Base-by-base conservation (phyloP, 2,797 vertebrate genomes). In the Oryzias sinensis region DNA sequence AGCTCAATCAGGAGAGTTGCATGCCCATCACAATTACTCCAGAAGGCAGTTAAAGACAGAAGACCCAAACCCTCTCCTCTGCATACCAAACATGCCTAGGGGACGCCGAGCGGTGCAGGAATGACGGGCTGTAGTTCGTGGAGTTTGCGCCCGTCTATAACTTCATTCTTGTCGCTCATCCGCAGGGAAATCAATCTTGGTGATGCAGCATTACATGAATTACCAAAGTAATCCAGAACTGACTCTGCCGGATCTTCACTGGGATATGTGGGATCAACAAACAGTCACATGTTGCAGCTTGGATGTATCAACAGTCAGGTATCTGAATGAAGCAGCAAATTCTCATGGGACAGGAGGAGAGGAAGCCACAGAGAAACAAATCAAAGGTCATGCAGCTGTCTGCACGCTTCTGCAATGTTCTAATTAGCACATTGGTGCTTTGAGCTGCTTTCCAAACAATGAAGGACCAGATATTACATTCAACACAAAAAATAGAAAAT, bases 141-240 rank as follows among this genome's bases (percentile, higher is more conserved):
- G 68, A 77, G 69, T 68, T 76, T 25, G 6, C 62, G 14, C 59
- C 49, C 57, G 65, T 62, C 64, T 79, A 62, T 76, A 72, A 77
- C 79, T 82, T 71, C 64, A 78, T 62, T 71, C 70, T 74, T 53
- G 54, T 20, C 11, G 27, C 71, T 85, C 75, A 82, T 84, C 90
- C 83, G 37, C 66, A 52, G 89, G 89, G 90, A 90, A 90, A 89
- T 90, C 85, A 88, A 80, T 78, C 65, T 76, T 72, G 74, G 77
- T 66, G 70, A 85, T 81, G 74, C 76, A 50, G 80, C 80, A 87
- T 89, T 87, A 88, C 79, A 84, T 84, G 84, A 89, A 90, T 90
- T 89, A 87, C 82, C 74, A 67, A 68, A 56, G 77, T 89, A 90
- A 90, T 89, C 89, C 83, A 82, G 70, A 65, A 68, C 75, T 86